These are phyloP conservation scores for Oryzias javanicus DNA, from an alignment of 2,113 vertebrate species.

Conservation along the genomic window DNA sequence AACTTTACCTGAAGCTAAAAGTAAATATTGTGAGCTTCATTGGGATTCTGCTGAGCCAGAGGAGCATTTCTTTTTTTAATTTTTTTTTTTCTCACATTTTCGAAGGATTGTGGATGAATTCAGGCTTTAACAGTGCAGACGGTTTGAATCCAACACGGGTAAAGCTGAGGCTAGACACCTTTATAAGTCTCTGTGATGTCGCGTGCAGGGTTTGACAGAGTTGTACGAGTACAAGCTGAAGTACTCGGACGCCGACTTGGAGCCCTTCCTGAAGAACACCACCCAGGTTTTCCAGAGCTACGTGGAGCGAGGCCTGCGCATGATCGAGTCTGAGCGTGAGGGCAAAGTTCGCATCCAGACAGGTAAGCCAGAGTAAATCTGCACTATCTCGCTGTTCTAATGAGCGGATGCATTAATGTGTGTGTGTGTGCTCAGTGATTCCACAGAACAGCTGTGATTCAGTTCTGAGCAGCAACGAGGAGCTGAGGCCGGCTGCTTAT, in stretches of 20 bases:
- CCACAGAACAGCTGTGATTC: slow-evolving; percentile 84
- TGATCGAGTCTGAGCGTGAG: slow-evolving; percentile 94
- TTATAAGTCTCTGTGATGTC: neutral
- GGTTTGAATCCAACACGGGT: too few species aligned
- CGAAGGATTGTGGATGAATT: too few species aligned
- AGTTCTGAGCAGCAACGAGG: slow-evolving; percentile 84
- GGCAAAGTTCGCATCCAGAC: slow-evolving; percentile 86
- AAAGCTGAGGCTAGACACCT: too few species aligned
- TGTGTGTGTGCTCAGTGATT: slow-evolving; percentile 76
- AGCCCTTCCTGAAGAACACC: slow-evolving; percentile 94
- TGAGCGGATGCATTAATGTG: neutral
- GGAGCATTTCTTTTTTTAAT: too few species aligned
- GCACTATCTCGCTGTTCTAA: too few species aligned
- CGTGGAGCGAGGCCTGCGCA: slow-evolving; percentile 93
- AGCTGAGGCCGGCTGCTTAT: slow-evolving; percentile 92
- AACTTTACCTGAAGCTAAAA: too few species aligned
- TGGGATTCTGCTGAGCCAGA: too few species aligned
- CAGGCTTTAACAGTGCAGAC: too few species aligned
- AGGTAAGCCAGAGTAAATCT: slow-evolving; percentile 69
- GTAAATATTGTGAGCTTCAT: too few species aligned
- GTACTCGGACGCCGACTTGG: slow-evolving; percentile 93
- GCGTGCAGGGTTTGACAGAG: slow-evolving; percentile 88
- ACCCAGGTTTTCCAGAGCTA: slow-evolving; percentile 99
- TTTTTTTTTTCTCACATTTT: too few species aligned
- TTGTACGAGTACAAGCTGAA: slow-evolving; percentile 98